Base-by-base conservation (phyloP, 1,140 invertebrate species). In the Bathynomus jamesi region DNA sequence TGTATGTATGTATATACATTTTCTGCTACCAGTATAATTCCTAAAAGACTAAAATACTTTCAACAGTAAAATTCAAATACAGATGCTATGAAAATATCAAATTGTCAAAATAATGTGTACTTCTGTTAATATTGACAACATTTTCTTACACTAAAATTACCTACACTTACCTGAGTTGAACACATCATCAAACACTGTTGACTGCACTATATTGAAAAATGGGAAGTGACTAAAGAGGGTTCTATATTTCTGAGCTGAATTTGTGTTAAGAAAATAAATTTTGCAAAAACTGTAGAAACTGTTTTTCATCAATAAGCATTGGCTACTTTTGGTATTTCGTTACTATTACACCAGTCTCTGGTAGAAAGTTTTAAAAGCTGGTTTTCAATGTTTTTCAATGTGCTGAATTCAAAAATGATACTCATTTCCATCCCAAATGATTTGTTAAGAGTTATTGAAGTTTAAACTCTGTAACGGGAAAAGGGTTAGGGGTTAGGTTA, bases 121-220 rank as follows among this genome's bases (percentile, higher is more conserved):
- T 25, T 67, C 7, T 31, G 76, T 80, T 85, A 84, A 65, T 62
- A 40, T 82, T 80, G n/a, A n/a, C n/a, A n/a, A n/a, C n/a, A n/a
- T n/a, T n/a, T n/a, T n/a, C n/a, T n/a, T n/a, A n/a, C n/a, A n/a
- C n/a, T n/a, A n/a, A n/a, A n/a, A n/a, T n/a, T n/a, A n/a, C n/a
- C n/a, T n/a, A n/a, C n/a, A n/a, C n/a, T 83, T 83, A 89, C 89
- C 86, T 79, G 86, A 84, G 80, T 86, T 82, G 65, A 88, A 81
- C 10, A 87, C 83, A 82, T 88, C 85, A 79, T 90, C 86, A 78
- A 91, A 86, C 24, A 90, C 85, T 76, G 82, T 83, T 4, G 89
- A 89, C 78, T 92, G 90, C 5, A 91, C 85, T 61, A 85, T 79
- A 81, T 91, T 91, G 80, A 92, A 91, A 79, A 84, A 87, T 28